These are phyloP conservation scores for Iguana delicatissima DNA, from an alignment of 2,797 vertebrate species.

Conservation along the genomic window DNA sequence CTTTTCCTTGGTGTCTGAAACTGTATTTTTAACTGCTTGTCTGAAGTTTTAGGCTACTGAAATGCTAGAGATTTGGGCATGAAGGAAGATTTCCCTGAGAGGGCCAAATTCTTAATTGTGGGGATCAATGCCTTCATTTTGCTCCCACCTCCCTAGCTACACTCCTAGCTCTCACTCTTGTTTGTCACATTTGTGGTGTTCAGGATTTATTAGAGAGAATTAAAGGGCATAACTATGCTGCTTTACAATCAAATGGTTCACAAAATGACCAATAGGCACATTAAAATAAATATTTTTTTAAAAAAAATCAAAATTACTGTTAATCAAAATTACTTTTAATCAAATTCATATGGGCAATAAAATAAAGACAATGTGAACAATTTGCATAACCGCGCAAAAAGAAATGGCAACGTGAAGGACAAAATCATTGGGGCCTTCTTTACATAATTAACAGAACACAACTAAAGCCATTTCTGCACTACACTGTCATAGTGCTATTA, in stretches of 20 bases:
- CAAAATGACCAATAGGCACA: not conserved
- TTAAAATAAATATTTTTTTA: not conserved
- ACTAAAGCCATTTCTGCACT: too few species aligned
- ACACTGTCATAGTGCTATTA: too few species aligned
- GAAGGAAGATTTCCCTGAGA: too few species aligned
- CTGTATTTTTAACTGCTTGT: too few species aligned
- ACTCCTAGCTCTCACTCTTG: not conserved
- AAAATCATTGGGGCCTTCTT: not conserved
- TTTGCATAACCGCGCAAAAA: not conserved
- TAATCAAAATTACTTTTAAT: not conserved
- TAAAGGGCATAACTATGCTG: not conserved
- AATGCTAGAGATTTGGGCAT: too few species aligned
- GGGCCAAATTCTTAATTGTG: too few species aligned
- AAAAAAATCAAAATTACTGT: not conserved
- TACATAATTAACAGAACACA: not conserved
- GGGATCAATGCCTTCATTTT: too few species aligned
- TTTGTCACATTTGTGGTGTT: not conserved
- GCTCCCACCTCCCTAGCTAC: too few species aligned
- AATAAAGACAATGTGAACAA: not conserved
- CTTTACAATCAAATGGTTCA: not conserved
- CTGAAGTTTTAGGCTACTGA: too few species aligned
- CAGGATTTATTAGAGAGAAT: not conserved
- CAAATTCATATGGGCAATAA: not conserved
- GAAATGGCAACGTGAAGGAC: not conserved
- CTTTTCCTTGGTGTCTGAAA: too few species aligned